These are phyloP conservation scores for Phaetusa simplex DNA, from an alignment of 2,113 vertebrate species.

Conservation along the genomic window DNA sequence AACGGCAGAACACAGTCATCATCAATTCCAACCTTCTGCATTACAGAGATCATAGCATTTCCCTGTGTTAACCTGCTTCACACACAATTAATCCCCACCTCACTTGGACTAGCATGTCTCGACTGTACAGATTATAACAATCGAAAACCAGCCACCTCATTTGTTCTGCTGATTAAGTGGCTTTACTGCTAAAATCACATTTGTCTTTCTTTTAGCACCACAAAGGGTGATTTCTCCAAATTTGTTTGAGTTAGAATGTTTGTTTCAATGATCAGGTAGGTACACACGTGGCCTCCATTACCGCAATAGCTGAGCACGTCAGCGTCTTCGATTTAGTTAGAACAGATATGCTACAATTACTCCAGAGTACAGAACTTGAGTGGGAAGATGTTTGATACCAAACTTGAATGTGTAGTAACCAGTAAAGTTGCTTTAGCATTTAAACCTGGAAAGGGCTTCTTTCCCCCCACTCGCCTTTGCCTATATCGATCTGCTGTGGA, in stretches of 20 bases:
- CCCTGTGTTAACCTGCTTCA: neutral
- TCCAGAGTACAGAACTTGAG: neutral
- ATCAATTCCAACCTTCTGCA: neutral
- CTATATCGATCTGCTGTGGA: neutral
- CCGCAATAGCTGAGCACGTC: neutral
- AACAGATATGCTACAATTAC: neutral
- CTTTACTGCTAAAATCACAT: neutral
- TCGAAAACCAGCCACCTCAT: neutral
- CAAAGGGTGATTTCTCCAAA: neutral
- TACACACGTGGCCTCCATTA: fast-evolving
- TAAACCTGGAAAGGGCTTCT: neutral
- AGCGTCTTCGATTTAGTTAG: neutral
- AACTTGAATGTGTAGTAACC: neutral
- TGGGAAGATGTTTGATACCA: neutral
- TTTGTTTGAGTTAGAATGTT: neutral
- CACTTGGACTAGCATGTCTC: neutral
- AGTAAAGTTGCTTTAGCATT: neutral
- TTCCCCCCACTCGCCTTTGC: neutral
- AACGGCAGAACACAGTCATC: neutral
- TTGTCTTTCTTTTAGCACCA: neutral
- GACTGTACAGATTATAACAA: neutral
- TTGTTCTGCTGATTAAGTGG: neutral
- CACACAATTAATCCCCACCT: neutral
- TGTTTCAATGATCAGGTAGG: neutral
- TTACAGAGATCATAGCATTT: neutral